Evolutionary conservation across 1,140 invertebrate genomes (phyloP).

Genomic region (Lepidurus packardi): DNA sequence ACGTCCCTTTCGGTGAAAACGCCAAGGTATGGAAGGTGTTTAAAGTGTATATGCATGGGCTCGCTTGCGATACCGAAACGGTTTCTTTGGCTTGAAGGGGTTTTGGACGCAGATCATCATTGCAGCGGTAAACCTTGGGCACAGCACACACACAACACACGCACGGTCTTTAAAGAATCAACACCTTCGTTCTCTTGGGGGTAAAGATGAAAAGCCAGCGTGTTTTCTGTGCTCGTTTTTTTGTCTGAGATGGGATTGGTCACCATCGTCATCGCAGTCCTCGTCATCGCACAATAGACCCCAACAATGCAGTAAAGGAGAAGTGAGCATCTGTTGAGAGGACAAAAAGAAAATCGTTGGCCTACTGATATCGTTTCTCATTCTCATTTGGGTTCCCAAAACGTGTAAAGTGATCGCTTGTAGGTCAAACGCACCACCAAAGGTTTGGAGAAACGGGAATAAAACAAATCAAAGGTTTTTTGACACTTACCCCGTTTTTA

Average conservation of each 20-base stretch:
- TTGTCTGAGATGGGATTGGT: too few species aligned
- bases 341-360: too few species aligned
- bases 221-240: background rate
- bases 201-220: background rate
- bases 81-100: background rate
- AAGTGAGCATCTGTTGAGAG: too few species aligned
- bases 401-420: too few species aligned
- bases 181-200: background rate
- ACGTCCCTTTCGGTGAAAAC: background rate
- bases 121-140: background rate
- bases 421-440: too few species aligned
- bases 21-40: too few species aligned
- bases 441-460: too few species aligned
- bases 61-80: background rate
- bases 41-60: background rate
- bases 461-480: background rate
- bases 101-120: background rate
- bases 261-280: too few species aligned
- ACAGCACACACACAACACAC: constrained; percentile 12
- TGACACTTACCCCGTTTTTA: background rate
- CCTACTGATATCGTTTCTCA: too few species aligned
- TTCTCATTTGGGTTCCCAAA: too few species aligned
- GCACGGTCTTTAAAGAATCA: background rate
- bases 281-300: too few species aligned
- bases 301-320: too few species aligned